These are phyloP conservation scores for Sparidentex hasta DNA, from an alignment of 2,797 vertebrate species.

Conservation along the genomic window DNA sequence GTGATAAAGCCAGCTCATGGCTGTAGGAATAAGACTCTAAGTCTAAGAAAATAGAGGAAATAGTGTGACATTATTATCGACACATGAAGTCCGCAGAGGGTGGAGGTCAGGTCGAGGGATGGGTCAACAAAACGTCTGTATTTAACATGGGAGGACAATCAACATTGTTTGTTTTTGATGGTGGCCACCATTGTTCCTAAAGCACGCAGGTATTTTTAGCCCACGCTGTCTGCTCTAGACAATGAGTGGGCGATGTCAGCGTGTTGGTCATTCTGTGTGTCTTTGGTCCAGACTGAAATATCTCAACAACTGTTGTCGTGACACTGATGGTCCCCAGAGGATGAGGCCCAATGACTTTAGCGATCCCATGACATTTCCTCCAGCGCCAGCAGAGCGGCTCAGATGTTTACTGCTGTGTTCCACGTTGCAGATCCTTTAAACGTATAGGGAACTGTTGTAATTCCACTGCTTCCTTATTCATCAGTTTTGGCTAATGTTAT, in stretches of 20 bases:
- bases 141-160: slow-evolving; percentile 22
- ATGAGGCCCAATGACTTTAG: neutral
- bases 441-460: too few species aligned
- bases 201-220: neutral
- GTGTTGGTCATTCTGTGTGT: neutral
- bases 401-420: too few species aligned
- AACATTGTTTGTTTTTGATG: slow-evolving; percentile 7
- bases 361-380: neutral
- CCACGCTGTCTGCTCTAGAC: neutral
- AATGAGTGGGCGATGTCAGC: neutral
- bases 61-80: slow-evolving; percentile 9
- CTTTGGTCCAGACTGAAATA: slow-evolving; percentile 6
- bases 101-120: neutral
- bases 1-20: neutral
- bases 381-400: neutral
- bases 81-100: slow-evolving; percentile 3
- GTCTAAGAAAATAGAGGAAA: slow-evolving; percentile 3
- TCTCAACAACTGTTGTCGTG: neutral
- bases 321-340: neutral
- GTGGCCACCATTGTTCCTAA: slow-evolving; percentile 10
- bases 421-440: too few species aligned
- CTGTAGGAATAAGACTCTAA: neutral
- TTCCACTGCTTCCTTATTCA: too few species aligned
- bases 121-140: neutral
- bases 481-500: too few species aligned